Conservation (phyloP, 2,888 invertebrate species). For the Cryptocephalus moraei region DNA sequence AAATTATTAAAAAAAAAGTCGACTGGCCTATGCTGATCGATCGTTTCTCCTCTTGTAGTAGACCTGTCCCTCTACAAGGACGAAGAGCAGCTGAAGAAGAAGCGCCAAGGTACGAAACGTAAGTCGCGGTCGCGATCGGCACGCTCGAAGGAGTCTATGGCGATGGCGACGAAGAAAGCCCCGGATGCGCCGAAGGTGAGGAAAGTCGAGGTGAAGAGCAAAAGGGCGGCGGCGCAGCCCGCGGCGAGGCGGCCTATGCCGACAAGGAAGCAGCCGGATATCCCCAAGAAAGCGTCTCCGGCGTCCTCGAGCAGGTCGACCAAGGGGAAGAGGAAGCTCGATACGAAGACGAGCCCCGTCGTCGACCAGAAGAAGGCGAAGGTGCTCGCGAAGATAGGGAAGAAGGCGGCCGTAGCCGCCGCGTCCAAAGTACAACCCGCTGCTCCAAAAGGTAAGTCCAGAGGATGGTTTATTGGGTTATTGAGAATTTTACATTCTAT, state of each 20-base stretch:
- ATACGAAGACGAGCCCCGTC: conserved; percentile 25
- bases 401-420: conserved; percentile 22
- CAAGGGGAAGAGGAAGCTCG: conserved; percentile 23
- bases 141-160: conserved; percentile 7
- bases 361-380: conserved; percentile 37
- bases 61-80: conserved; percentile 75
- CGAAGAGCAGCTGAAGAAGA: conserved; percentile 60
- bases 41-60: conserved; percentile 44
- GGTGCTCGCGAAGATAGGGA: conserved; percentile 35
- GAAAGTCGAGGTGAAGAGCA: conserved; percentile 19
- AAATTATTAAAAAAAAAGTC: not conserved
- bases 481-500: too few species aligned
- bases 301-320: conserved; percentile 20
- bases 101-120: conserved; percentile 26
- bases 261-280: conserved; percentile 6
- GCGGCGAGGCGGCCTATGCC: conserved; percentile 6
- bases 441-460: conserved; percentile 15
- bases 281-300: not conserved
- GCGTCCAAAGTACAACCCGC: not conserved
- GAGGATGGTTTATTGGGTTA: too few species aligned
- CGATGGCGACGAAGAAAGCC: conserved; percentile 16
- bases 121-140: conserved; percentile 18
- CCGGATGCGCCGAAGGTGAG: conserved; percentile 26
- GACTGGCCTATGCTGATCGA: conserved; percentile 10
- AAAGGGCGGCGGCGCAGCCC: conserved; percentile 1